Evolutionary conservation across 1,140 invertebrate genomes (phyloP), one percentile per base, ranked within the genome.

Genomic region (Nylanderia fulva): DNA sequence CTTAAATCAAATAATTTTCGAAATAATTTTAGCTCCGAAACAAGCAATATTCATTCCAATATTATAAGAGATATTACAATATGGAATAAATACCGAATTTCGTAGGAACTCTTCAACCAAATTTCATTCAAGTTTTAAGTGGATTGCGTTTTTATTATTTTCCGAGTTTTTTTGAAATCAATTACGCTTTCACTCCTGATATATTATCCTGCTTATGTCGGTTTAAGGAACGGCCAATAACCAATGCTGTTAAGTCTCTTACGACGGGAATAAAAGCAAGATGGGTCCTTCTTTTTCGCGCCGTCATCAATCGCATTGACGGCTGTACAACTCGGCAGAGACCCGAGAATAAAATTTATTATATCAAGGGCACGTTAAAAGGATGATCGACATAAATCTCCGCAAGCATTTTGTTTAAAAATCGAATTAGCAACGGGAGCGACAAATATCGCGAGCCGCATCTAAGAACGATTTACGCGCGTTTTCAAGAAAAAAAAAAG

Each of bases 161-260:
- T 58, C 24, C 15, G 33, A 74, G 24, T 74, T 74, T 48, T n/a
- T 15, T 8, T 5, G 21, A 74, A 74, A 58, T 8, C 33, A 74
- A 74, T 74, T 74, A 58, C 33, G 56, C 33, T 24, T 36, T 74
- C 29, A 29, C 15, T 52, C 6, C 21, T 58, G 33, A 74, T 74
- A 39, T 58, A 74, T 74, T 74, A 74, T 24, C n/a, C 21, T 21
- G 1, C 29, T 33, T 33, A 33, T 33, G 21, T 74, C 52, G 33
- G 7, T 58, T 74, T 74, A 77, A 77, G 27, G 11, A 27, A 76
- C 56, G 61, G 58, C 56, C 58, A 63, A 76, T 63, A 76, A 63
- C 58, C n/a, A 11, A 45, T 8, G 74, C 36, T 36, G 27, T 29
- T 15, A n/a, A 24, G 11, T 63, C 18, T 9, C 11, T 24, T 18